Evolutionary conservation across 2,888 invertebrate species (phyloP), one percentile per base, ranked within the genome.

Genomic region (Malthinus seriepunctatus): DNA sequence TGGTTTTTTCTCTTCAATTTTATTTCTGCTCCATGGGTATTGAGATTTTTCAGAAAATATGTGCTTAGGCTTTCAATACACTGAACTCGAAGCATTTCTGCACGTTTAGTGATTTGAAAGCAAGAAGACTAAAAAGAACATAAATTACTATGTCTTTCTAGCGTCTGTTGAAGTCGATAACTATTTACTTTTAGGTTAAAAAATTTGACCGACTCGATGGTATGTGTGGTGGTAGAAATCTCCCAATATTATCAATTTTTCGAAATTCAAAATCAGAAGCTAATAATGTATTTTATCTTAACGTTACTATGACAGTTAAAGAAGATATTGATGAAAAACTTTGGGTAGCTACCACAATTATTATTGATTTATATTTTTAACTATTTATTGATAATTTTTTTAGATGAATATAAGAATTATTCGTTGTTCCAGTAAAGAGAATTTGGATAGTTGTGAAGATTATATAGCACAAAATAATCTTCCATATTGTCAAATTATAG

Each of bases 391-490:
- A 10, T 8, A 8, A 14, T 14, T 10, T 23, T 42, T 42, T 14
- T n/a, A 42, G 39, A n/a, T 42, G 10, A 6, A 14, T n/a, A 14
- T 42, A n/a, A n/a, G n/a, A 7, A 9, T 42, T 42, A 1, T n/a
- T 23, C 9, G 39, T n/a, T 42, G 39, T 4, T 12, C 11, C 8
- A 15, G 15, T 6, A 42, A n/a, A 23, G 39, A 42, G 23, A 42
- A 42, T 42, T 42, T 42, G 15, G 39, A 42, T 8, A 15, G 11
- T 2, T 42, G 39, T n/a, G 39, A 42, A 42, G 39, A 42, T 42
- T 15, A 11, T 15, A 42, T 7, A 42, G 23, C 7, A 39, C 15
- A 9, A 23, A 8, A 3, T 0, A 39, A 42, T 15, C 39, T 42
- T 12, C 10, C 14, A 23, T 45, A 12, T 15, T 42, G 39, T 8